Evolutionary conservation across 2,797 vertebrate genomes (phyloP).

Genomic region (Thalassophryne amazonica): DNA sequence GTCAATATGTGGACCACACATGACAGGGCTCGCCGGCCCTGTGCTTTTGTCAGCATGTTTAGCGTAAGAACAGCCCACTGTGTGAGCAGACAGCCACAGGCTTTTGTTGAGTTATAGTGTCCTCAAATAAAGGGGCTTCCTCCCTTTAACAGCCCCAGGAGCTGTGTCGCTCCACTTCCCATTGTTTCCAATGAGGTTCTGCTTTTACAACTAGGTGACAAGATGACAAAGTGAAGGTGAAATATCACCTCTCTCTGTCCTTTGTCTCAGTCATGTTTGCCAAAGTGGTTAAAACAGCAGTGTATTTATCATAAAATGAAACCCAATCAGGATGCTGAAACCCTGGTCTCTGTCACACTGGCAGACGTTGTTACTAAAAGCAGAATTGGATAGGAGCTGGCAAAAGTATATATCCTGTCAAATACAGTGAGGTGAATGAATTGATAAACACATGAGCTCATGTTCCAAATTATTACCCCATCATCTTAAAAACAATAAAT

Average conservation of each 20-base stretch:
- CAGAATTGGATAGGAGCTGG: too few relatives aligned
- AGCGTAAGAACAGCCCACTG: slow-evolving; percentile 59
- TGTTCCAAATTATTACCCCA: too few relatives aligned
- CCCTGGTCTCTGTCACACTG: too few relatives aligned
- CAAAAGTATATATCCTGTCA: too few relatives aligned
- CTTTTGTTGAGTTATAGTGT: slow-evolving; percentile 80
- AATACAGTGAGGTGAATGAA: too few relatives aligned
- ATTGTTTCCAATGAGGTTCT: slow-evolving; percentile 77
- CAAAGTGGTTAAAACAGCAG: slow-evolving; percentile 17
- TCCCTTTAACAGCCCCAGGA: slow-evolving; percentile 74
- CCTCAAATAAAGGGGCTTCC: slow-evolving; percentile 80
- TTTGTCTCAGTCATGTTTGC: slow-evolving; percentile 44
- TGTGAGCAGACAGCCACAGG: slow-evolving; percentile 74
- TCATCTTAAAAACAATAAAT: too few relatives aligned
- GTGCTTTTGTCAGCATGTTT: slow-evolving; percentile 59
- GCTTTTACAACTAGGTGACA: slow-evolving; percentile 78
- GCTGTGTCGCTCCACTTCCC: slow-evolving; percentile 63
- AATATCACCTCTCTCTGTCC: slow-evolving; percentile 51
- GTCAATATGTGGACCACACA: slow-evolving; percentile 57
- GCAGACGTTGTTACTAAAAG: not conserved
- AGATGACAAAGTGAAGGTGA: slow-evolving; percentile 68
- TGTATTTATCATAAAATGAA: slow-evolving; percentile 13
- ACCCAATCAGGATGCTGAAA: slow-evolving; percentile 5
- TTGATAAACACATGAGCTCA: too few relatives aligned
- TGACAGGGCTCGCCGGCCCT: slow-evolving; percentile 40